These are phyloP conservation scores for Galago senegalensis DNA, from an alignment of 2,797 vertebrate genomes.

Conservation along the genomic window DNA sequence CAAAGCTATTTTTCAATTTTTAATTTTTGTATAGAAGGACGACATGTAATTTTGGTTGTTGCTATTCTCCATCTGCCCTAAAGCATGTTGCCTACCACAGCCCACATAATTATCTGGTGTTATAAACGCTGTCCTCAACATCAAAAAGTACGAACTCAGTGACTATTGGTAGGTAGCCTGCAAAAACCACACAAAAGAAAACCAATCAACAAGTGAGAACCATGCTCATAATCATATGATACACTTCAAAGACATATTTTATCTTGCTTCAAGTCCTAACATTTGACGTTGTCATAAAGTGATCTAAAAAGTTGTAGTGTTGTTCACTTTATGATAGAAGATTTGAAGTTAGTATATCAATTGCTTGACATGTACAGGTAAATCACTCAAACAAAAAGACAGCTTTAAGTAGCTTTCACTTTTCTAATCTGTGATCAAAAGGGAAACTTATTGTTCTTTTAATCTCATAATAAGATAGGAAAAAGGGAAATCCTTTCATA, in stretches of 20 bases:
- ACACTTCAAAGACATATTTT: background rate
- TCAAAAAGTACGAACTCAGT: background rate
- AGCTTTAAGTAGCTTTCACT: background rate
- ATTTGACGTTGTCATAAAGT: background rate
- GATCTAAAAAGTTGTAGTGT: background rate
- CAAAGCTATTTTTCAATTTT: slow-evolving; percentile 25
- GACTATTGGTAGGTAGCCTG: background rate
- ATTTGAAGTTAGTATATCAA: background rate
- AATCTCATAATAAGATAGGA: background rate
- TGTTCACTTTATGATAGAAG: background rate
- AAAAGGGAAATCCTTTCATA: slow-evolving; percentile 9
- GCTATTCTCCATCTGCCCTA: background rate
- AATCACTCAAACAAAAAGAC: background rate
- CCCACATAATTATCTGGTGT: background rate
- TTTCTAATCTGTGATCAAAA: slow-evolving; percentile 21
- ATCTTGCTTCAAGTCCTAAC: background rate
- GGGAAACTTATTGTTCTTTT: background rate
- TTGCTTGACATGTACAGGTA: background rate
- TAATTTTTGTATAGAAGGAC: background rate
- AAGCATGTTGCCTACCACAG: background rate
- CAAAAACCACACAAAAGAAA: slow-evolving; percentile 19
- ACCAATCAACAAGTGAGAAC: background rate
- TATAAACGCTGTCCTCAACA: background rate
- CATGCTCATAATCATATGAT: background rate
- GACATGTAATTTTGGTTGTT: background rate